Evolutionary conservation across 2,113 vertebrate genomes (phyloP).

Genomic region (Sylvia atricapilla): DNA sequence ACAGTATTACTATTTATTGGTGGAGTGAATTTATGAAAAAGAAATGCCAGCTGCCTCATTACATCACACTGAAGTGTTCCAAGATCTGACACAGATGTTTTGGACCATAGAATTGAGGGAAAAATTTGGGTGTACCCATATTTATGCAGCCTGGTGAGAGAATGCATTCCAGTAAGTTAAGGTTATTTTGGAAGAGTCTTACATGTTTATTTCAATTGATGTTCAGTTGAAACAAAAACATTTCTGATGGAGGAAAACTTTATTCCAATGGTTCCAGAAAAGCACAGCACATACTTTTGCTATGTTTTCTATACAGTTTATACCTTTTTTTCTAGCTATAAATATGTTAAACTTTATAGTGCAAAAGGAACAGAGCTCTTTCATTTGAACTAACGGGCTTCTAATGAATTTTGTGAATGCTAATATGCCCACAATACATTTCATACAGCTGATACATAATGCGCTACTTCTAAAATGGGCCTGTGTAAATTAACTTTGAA

Average conservation of each 20-base stretch:
- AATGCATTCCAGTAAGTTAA: conserved; percentile 43
- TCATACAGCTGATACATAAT: conserved; percentile 9
- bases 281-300: background rate
- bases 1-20: background rate
- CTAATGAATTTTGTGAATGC: conserved; percentile 42
- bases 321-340: background rate
- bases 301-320: background rate
- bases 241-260: background rate
- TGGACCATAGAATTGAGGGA: background rate
- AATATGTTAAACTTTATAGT: background rate
- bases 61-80: conserved; percentile 16
- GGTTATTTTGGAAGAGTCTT: conserved; percentile 29
- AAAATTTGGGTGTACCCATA: conserved; percentile 33
- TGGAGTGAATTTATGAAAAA: conserved; percentile 25
- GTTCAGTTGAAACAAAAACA: background rate
- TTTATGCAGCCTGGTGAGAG: conserved; percentile 35
- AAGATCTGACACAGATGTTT: conserved; percentile 54
- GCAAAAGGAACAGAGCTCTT: background rate
- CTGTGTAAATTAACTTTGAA: conserved; percentile 33
- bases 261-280: background rate
- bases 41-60: conserved; percentile 45
- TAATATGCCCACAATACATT: conserved; percentile 5
- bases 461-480: background rate
- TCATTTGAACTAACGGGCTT: conserved; percentile 1
- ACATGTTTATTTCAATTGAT: background rate